These are phyloP conservation scores for Sebastes steindachneri DNA, from an alignment of 2,797 vertebrate species.

Conservation along the genomic window DNA sequence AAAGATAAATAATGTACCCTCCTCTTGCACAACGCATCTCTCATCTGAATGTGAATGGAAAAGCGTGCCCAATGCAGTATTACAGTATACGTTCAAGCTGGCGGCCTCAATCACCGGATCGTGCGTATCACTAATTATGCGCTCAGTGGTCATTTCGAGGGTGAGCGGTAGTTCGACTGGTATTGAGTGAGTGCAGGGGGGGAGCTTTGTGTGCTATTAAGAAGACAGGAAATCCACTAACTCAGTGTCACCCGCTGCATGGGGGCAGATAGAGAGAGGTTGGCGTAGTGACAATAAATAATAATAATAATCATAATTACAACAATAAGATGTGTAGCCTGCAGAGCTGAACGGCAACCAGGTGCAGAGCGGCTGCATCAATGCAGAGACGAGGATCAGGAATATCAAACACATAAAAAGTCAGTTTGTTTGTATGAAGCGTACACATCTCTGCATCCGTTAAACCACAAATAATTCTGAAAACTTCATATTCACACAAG, in stretches of 20 bases:
- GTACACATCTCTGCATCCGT: neutral
- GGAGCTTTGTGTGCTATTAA: slow-evolving; percentile 53
- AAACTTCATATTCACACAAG: slow-evolving; percentile 5
- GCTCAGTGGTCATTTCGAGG: slow-evolving; percentile 65
- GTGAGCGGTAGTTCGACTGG: slow-evolving; percentile 61
- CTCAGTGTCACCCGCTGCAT: slow-evolving; percentile 40
- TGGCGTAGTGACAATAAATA: neutral
- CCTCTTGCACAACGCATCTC: slow-evolving; percentile 55
- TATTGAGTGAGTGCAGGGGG: slow-evolving; percentile 58
- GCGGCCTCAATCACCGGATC: slow-evolving; percentile 54
- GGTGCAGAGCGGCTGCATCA: slow-evolving; percentile 53
- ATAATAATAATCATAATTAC: slow-evolving; percentile 15
- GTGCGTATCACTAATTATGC: slow-evolving; percentile 61
- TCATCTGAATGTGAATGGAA: slow-evolving; percentile 55
- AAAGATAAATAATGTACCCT: slow-evolving; percentile 68
- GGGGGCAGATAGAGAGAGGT: slow-evolving; percentile 6
- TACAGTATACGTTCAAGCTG: slow-evolving; percentile 21
- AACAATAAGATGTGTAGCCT: slow-evolving; percentile 24
- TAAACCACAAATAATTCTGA: neutral
- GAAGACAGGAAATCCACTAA: slow-evolving; percentile 50
- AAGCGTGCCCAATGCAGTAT: slow-evolving; percentile 12
- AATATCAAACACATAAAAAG: slow-evolving; percentile 11
- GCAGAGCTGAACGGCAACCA: slow-evolving; percentile 39
- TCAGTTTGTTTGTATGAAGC: neutral
- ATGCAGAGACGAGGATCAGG: slow-evolving; percentile 50